Evolutionary conservation across 2,797 vertebrate genomes (phyloP).

Genomic region (Epinephelus coioides): DNA sequence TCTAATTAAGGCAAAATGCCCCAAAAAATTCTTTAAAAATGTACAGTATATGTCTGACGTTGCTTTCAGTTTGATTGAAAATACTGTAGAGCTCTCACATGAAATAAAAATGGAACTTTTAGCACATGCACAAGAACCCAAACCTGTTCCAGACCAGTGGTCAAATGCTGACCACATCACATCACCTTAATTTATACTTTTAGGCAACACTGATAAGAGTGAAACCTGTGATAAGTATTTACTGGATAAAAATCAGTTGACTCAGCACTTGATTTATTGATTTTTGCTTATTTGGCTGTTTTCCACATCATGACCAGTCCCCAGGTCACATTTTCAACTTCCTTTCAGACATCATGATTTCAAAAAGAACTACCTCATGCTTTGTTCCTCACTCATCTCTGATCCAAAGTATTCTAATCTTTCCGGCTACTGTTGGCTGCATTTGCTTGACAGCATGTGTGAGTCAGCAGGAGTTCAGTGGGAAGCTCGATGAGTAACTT

Average conservation of each 20-base stretch:
- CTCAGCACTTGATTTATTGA: not conserved
- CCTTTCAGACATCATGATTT: no score
- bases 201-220: not conserved
- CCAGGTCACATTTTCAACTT: not conserved
- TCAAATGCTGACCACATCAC: no score
- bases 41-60: no score
- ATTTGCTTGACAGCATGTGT: slow-evolving; percentile 13
- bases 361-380: not conserved
- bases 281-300: not conserved
- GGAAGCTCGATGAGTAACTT: slow-evolving; percentile 42
- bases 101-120: no score
- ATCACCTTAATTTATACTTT: not conserved
- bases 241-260: not conserved
- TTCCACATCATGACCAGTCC: not conserved
- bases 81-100: no score
- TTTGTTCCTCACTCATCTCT: not conserved
- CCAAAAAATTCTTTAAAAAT: no score
- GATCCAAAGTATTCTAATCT: not conserved
- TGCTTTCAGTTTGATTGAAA: no score
- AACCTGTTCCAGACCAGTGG: not conserved
- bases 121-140: no score
- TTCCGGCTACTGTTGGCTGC: not conserved
- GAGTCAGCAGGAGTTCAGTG: slow-evolving; percentile 46
- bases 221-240: no score
- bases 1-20: no score